A percentile compares a stretch with the other conserved stretches of the same genome.
Conservation (phyloP, 1,140 invertebrate species). For the Globodera rostochiensis region DNA sequence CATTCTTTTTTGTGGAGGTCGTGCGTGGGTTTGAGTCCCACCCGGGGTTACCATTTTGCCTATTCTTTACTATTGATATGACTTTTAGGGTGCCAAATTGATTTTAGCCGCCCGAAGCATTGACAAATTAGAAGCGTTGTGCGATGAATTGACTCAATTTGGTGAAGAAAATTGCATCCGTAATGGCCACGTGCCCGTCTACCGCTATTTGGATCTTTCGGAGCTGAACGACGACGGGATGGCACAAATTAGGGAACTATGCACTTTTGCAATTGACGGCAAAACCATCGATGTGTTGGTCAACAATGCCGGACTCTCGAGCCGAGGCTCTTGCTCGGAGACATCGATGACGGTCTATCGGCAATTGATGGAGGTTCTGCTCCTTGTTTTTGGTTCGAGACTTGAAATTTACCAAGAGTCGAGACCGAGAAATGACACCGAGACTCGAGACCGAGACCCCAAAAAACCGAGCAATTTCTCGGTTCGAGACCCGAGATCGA, state of each 20-base stretch:
- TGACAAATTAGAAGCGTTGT: slow-evolving; percentile 58
- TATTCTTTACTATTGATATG: too few species aligned
- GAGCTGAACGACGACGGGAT: slow-evolving; percentile 37
- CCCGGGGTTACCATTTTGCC: too few species aligned
- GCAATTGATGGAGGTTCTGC: slow-evolving; percentile 76
- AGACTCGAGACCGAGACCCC: too few species aligned
- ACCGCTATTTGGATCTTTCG: slow-evolving; percentile 47
- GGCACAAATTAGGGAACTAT: slow-evolving; percentile 39
- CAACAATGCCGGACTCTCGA: slow-evolving; percentile 51
- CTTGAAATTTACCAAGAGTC: too few species aligned
- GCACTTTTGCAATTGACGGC: slow-evolving; percentile 36
- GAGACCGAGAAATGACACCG: too few species aligned
- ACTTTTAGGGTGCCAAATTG: slow-evolving; percentile 55
- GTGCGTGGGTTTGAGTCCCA: too few species aligned
- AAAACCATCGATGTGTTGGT: slow-evolving; percentile 51
- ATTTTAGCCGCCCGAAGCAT: slow-evolving; percentile 58
- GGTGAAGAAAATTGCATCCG: slow-evolving; percentile 22
- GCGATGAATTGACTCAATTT: slow-evolving; percentile 41
- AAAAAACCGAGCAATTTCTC: too few species aligned
- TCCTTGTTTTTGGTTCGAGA: too few species aligned
- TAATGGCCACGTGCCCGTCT: slow-evolving; percentile 41
- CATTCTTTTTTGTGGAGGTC: too few species aligned
- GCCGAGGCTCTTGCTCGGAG: slow-evolving; percentile 75
- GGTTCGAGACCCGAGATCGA: too few species aligned
- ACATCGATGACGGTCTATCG: slow-evolving; percentile 83